phyloP scores from a whole-genome alignment of 2,797 vertebrate species.

The Paguma larvata region DNA sequence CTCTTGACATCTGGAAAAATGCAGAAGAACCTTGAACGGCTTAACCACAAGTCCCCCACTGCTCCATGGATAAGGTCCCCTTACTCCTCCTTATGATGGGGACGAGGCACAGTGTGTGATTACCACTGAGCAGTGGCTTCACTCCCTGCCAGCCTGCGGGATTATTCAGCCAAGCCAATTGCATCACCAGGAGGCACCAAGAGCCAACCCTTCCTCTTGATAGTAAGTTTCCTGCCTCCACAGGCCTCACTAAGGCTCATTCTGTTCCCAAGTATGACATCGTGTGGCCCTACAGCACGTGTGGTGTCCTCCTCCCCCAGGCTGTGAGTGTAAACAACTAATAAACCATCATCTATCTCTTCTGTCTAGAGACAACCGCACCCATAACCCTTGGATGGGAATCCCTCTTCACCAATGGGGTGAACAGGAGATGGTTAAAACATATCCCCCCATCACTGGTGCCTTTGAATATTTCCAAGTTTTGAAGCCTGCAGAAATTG shows the following conservation, averaged over 20 bases:
- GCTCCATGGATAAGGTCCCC: background rate
- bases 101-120: background rate
- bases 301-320: background rate
- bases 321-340: background rate
- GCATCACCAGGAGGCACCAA: background rate
- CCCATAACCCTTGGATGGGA: background rate
- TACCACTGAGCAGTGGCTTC: background rate
- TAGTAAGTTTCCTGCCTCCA: background rate
- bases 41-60: background rate
- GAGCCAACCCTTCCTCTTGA: too few species aligned
- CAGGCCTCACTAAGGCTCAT: accelerated
- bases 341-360: background rate
- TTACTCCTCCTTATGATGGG: background rate
- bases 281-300: accelerated
- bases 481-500: background rate
- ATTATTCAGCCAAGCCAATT: background rate
- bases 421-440: background rate
- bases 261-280: background rate
- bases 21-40: background rate
- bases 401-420: background rate
- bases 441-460: too few species aligned
- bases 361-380: background rate
- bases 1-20: background rate
- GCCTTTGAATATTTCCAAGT: background rate
- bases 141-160: background rate